Evolutionary conservation across 1,140 invertebrate species (phyloP), one percentile per base, ranked within the genome.

Genomic region (Myzus persicae): DNA sequence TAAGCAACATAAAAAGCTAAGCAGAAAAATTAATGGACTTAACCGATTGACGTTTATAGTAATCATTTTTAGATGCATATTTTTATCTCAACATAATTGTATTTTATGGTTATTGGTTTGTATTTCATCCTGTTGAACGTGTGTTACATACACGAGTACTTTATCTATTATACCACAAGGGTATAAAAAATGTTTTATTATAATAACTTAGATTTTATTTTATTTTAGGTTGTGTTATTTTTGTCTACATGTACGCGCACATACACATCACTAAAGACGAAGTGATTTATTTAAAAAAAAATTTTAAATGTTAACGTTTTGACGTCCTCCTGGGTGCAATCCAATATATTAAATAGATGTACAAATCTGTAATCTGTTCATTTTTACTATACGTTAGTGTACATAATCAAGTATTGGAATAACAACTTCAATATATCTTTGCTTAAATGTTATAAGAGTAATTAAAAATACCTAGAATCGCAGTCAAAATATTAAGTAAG

Each of bases 271-370:
- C 31, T 76, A 76, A 76, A 76, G 59, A 76, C 14, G 6, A 31
- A 67, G n/a, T 76, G 59, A n/a, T 76, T 76, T 76, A 76, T 76
- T 76, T 18, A 76, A 76, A 59, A 67, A 31, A 59, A n/a, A 76
- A 36, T 9, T 9, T 31, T n/a, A 76, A 76, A 88, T 51, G 36
- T 40, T 14, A 36, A 88, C 36, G 44, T 88, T 88, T 88, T 88
- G 87, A 88, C 87, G 24, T 88, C 36, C 8, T 4, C 1, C 22
- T 88, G 87, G 87, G 20, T 22, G 31, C 7, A 36, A 36, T 46
- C 87, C 87, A 88, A 88, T n/a, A 11, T n/a, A 76, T 76, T 76
- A 67, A n/a, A 36, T 24, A 88, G 46, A 88, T 8, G 46, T 48
- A 22, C 87, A 76, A 76, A 76, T n/a, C 59, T 76, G 59, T 76